Evolutionary conservation across 2,888 invertebrate species (phyloP), one percentile per base, ranked within the genome.

Genomic region (Lottia gigantea): DNA sequence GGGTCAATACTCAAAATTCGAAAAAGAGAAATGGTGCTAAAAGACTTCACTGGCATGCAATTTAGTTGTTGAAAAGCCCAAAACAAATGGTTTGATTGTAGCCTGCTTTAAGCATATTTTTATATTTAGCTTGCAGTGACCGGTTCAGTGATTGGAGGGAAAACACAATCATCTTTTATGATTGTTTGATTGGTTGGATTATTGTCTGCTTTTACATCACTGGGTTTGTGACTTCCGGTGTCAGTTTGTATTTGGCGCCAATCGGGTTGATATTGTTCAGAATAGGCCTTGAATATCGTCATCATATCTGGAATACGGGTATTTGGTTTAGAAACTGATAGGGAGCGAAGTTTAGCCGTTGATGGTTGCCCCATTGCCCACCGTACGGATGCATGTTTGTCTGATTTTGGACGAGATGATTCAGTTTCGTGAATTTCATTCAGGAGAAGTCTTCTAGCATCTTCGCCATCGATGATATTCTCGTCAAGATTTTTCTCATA

Each of bases 221-320:
- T 40, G 7, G 7, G 11, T 40, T 40, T 40, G 40, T 40, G 7
- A 40, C 40, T 40, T 40, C 40, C 40, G 40, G 40, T 40, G 40
- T 40, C 40, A 8, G 40, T 40, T 11, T 40, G 40, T 6, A 63
- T 66, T 65, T 73, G 72, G 49, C 71, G 68, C 81, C 81, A 82
- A 71, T 79, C 80, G 0, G 82, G 82, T 23, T 82, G 79, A 67
- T 82, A 85, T 70, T 86, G 86, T 40, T 85, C 85, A 1, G 84
- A 83, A 74, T 86, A 86, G 19, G 84, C 80, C 67, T 76, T 77
- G 71, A 86, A 85, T 62, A 86, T 75, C 2, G 81, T 78, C 15
- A 77, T 75, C 79, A 84, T 80, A 63, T 80, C 81, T 0, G 82
- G 80, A 19, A 80, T 64, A 0, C 76, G 72, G 3, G 76, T 71